phyloP scores from a whole-genome alignment of 2,113 vertebrate species.

The Rhegmatorhina hoffmannsi region DNA sequence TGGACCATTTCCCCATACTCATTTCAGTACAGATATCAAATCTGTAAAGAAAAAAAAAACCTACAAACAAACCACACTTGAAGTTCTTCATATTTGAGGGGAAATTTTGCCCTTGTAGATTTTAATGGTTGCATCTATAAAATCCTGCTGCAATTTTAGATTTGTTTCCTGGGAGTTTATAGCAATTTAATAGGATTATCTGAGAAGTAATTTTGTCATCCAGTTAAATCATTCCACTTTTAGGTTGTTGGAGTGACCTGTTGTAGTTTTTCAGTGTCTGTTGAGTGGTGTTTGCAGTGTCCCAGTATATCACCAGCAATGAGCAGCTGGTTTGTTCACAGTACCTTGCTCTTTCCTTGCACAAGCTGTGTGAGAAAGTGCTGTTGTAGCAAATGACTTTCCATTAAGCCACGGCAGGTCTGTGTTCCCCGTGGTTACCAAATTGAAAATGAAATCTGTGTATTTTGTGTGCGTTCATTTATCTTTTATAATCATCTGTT shows the following conservation, averaged over 20 bases:
- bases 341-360: background rate
- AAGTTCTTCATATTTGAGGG: background rate
- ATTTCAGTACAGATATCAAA: background rate
- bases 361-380: background rate
- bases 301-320: background rate
- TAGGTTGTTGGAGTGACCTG: background rate
- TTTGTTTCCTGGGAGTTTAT: background rate
- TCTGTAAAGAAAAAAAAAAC: background rate
- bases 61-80: background rate
- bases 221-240: background rate
- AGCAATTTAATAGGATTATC: background rate
- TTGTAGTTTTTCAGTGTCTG: background rate
- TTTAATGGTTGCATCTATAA: background rate
- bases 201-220: background rate
- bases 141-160: background rate
- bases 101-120: background rate
- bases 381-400: background rate
- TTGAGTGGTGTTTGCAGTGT: background rate
- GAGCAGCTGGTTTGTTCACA: background rate
- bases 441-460: background rate
- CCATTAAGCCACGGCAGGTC: background rate
- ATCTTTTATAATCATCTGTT: background rate
- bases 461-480: background rate
- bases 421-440: background rate
- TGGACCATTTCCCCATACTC: background rate